Base-by-base conservation (phyloP, 2,888 invertebrate genomes). In the Notodromas monacha region DNA sequence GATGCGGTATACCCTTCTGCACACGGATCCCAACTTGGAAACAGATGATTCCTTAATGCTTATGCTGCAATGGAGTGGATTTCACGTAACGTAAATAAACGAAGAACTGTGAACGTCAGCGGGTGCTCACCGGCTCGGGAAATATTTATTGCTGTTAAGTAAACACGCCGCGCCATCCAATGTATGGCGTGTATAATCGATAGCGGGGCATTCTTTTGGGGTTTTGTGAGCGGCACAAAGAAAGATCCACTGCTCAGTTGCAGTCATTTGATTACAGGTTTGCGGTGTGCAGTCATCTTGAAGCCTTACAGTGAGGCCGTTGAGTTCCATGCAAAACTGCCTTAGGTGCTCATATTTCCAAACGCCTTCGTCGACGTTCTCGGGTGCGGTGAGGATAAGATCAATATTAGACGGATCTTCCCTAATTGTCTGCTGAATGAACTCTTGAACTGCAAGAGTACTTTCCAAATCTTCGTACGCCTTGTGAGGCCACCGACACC, bases 211-310 rank as follows among this genome's bases (percentile, higher is more conserved):
- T 61, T 96, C 96, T 52, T 96, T 96, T 26, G 96, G 96, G 36
- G 92, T 92, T 60, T 96, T 96, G 50, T 96, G 96, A 26, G 96
- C 92, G 34, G 96, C 96, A 58, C 96, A 96, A 31, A 99, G 56
- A 52, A 96, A 96, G 51, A 99, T 96, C 96, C 96, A 99, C 46
- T 96, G 92, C 52, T 96, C 92, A 15, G 96, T 96, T 15, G 96
- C 96, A 28, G 92, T 96, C 96, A 96, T 99, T 55, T 99, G 92
- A 35, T 74, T 79, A 50, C 96, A 96, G 13, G 73, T 79, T 43
- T 81, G 76, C 26, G 92, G 86, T 45, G 77, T 73, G 50, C 96
- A 96, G 51, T 92, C 89, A 38, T 65, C 66, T 57, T 92, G 92
- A 38, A 96, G 57, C 45, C 76, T 64, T 1, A 96, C 89, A 29